Conservation (phyloP, 2,113 vertebrate genomes). For the Rhizomys pruinosus region DNA sequence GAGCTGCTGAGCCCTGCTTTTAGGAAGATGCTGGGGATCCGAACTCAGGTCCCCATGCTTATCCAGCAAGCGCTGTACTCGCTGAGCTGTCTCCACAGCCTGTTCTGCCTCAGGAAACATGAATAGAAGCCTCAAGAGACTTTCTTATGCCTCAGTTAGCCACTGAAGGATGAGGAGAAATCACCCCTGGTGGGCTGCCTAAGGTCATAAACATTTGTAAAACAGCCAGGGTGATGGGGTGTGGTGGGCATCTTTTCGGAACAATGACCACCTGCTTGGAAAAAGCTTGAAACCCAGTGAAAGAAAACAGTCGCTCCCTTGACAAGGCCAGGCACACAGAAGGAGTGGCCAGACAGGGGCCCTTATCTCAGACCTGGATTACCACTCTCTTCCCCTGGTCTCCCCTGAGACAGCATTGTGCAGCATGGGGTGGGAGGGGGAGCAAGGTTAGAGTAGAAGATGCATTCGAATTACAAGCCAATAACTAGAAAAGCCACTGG, state of each 20-base stretch:
- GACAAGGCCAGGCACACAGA: not conserved
- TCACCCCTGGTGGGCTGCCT: not conserved
- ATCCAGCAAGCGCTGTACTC: not conserved
- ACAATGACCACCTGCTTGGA: not conserved
- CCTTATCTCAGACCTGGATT: not conserved
- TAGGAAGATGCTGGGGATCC: not conserved
- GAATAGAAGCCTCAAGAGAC: not conserved
- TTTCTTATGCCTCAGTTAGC: not conserved
- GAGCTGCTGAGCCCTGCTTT: not conserved
- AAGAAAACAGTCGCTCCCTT: not conserved
- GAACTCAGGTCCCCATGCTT: not conserved
- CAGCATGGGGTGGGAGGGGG: not conserved
- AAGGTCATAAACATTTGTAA: not conserved
- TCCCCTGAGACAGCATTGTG: not conserved
- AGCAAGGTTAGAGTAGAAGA: not conserved
- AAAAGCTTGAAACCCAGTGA: not conserved
- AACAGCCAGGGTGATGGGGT: not conserved
- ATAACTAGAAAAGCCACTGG: constrained; percentile 74
- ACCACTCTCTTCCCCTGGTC: not conserved
- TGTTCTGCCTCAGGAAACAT: not conserved
- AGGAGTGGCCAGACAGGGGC: not conserved
- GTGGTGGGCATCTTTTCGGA: not conserved
- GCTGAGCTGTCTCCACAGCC: not conserved
- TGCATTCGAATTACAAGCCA: constrained; percentile 72
- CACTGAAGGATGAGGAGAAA: not conserved